Percentiles rank a stretch among this genome's conserved stretches.
Evolutionary conservation across 2,113 vertebrate genomes (phyloP).

Genomic region (Dasyornis broadbenti): DNA sequence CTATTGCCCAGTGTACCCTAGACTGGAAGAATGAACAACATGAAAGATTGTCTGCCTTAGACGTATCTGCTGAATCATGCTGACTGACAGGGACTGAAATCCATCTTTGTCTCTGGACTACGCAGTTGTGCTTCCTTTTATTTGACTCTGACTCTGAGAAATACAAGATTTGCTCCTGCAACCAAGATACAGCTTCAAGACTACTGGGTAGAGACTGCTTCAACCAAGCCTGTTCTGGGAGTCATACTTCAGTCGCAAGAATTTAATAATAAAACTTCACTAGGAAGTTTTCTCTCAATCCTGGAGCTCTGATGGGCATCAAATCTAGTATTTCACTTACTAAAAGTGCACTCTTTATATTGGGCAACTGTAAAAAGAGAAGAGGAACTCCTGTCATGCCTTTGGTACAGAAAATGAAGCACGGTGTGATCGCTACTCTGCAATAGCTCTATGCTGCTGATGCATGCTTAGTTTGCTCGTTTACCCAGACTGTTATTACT

Average conservation of each 20-base stretch:
- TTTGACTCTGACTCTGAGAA: not conserved
- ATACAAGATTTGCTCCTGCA: not conserved
- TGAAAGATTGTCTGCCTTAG: not conserved
- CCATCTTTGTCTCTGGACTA: not conserved
- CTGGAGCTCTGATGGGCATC: not conserved
- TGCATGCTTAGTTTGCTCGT: not conserved
- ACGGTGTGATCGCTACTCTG: not conserved
- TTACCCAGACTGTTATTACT: not conserved
- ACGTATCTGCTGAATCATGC: not conserved
- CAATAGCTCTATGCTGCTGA: not conserved
- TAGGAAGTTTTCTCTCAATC: not conserved
- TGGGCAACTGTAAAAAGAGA: not conserved
- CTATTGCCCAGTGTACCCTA: not conserved
- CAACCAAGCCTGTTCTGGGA: not conserved
- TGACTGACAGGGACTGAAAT: not conserved
- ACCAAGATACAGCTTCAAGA: not conserved
- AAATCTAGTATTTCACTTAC: not conserved
- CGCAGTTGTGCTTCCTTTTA: not conserved
- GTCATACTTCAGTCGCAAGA: not conserved
- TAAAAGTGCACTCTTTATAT: not conserved
- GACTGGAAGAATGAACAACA: not conserved
- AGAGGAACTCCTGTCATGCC: not conserved
- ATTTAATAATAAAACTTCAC: not conserved
- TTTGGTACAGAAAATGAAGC: not conserved
- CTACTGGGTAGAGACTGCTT: not conserved